Evolutionary conservation across 2,113 vertebrate species (phyloP).

Genomic region (Paratilapia polleni): DNA sequence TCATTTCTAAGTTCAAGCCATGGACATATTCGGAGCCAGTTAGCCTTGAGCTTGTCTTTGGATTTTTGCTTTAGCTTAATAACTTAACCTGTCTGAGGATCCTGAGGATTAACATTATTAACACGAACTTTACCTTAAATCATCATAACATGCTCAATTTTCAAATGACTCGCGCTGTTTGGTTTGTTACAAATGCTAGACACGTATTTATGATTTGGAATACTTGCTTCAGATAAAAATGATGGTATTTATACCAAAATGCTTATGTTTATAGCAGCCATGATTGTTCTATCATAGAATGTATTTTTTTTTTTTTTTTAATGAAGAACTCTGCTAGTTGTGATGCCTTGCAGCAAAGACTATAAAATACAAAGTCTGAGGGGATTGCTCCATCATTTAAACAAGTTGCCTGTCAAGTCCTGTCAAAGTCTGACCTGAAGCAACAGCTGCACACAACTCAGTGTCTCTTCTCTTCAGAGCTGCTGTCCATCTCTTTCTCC

Average conservation of each 20-base stretch:
- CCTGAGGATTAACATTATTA: too few species aligned
- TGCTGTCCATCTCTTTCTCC: not conserved
- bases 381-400: not conserved
- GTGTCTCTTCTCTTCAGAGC: too few species aligned
- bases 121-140: too few species aligned
- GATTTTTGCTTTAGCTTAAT: too few species aligned
- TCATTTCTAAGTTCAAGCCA: too few species aligned
- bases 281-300: accelerated
- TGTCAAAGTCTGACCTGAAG: not conserved
- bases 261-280: not conserved
- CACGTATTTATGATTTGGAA: not conserved
- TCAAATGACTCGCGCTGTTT: not conserved
- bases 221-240: not conserved
- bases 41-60: too few species aligned
- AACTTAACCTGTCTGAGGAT: too few species aligned
- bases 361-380: not conserved
- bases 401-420: not conserved
- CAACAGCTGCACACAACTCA: not conserved
- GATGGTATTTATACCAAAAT: too few species aligned
- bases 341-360: not conserved
- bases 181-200: not conserved
- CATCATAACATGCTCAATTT: not conserved
- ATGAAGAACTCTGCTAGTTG: not conserved
- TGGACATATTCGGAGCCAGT: too few species aligned
- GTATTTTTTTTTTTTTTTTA: too few species aligned